Percentiles rank a stretch among this genome's conserved stretches.
phyloP scores from a whole-genome alignment of 2,113 vertebrate genomes.

The Coryphaenoides rupestris region DNA sequence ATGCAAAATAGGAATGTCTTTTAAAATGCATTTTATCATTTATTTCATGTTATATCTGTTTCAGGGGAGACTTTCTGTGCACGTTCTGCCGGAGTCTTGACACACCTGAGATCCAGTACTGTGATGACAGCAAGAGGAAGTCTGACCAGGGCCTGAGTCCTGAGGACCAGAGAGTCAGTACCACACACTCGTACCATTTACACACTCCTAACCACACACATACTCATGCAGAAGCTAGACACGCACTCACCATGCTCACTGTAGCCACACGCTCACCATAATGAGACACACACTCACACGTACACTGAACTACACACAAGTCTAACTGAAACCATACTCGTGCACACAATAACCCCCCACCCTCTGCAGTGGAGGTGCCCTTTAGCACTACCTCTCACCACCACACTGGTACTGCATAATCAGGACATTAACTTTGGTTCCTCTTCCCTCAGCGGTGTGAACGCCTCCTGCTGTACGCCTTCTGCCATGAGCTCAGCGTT shows the following conservation, averaged over 20 bases:
- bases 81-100: constrained; percentile 92
- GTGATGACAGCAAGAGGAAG: constrained; percentile 89
- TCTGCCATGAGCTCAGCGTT: constrained; percentile 94
- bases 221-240: not conserved
- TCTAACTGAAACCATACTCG: no score
- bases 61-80: constrained; percentile 95
- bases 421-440: not conserved
- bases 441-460: constrained; percentile 85
- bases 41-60: no score
- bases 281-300: no score
- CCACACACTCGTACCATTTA: not conserved
- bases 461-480: constrained; percentile 92
- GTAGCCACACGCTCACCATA: no score
- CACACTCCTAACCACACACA: not conserved
- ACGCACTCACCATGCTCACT: no score
- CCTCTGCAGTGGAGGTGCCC: no score
- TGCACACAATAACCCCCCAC: no score
- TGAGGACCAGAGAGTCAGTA: constrained; percentile 85
- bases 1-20: no score
- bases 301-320: no score
- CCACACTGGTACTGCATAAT: no score
- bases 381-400: no score
- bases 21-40: no score
- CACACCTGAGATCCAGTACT: constrained; percentile 93
- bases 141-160: constrained; percentile 81